Conservation (phyloP, 2,888 invertebrate genomes). For the Clivina fossor region DNA sequence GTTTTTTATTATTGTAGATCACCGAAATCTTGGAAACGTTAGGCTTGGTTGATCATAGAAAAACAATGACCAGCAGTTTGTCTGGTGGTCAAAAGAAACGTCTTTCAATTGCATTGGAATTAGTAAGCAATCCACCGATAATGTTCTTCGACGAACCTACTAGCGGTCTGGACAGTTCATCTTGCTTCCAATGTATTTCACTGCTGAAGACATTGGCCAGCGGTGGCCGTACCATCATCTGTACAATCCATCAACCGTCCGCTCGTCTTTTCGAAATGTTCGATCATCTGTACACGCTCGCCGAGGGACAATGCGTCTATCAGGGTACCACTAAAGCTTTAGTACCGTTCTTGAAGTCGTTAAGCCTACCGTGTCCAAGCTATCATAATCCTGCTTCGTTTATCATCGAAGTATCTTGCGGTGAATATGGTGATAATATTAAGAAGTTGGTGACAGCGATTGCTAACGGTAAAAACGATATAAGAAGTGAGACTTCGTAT, state of each 20-base stretch:
- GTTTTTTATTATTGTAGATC: constrained; percentile 65
- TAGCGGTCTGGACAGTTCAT: constrained; percentile 92
- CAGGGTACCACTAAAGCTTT: constrained; percentile 85
- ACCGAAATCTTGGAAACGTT: constrained; percentile 89
- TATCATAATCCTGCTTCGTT: constrained; percentile 98
- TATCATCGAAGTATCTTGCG: constrained; percentile 95
- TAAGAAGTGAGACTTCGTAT: constrained; percentile 71
- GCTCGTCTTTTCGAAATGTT: constrained; percentile 96
- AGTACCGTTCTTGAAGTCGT: constrained; percentile 76
- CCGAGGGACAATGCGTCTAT: constrained; percentile 94
- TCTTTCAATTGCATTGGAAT: constrained; percentile 88
- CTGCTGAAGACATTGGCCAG: constrained; percentile 84
- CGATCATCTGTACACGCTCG: constrained; percentile 89
- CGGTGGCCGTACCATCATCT: constrained; percentile 91
- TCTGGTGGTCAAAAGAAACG: constrained; percentile 96
- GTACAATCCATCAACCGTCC: constrained; percentile 96
- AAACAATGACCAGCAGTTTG: constrained; percentile 87
- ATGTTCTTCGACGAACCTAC: constrained; percentile 99
- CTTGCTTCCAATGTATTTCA: constrained; percentile 92
- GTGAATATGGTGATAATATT: constrained; percentile 92
- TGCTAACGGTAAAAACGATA: constrained; percentile 79
- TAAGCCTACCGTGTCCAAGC: constrained; percentile 87
- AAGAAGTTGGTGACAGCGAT: constrained; percentile 82
- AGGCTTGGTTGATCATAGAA: constrained; percentile 81
- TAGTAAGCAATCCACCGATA: constrained; percentile 95